Evolutionary conservation across 2,888 invertebrate genomes (phyloP).

Genomic region (Platypus cylindrus): DNA sequence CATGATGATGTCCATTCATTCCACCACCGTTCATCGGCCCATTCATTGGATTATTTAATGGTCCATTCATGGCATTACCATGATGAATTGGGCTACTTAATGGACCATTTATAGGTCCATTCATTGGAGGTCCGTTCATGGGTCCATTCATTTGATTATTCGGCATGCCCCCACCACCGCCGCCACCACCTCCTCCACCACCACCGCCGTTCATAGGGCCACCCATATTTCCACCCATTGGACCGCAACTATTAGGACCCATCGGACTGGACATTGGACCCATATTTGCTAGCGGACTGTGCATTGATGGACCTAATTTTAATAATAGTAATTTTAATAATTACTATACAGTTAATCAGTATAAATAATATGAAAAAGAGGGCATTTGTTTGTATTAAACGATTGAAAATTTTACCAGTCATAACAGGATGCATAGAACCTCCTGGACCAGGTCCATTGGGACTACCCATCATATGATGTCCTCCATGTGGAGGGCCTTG

Average conservation of each 20-base stretch:
- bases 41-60: constrained; percentile 37
- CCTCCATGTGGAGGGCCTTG: constrained; percentile 24
- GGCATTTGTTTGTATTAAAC: too few relatives aligned
- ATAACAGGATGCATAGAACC: constrained; percentile 40
- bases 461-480: constrained; percentile 44
- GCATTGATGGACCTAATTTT: constrained; percentile 29
- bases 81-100: constrained; percentile 45
- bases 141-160: constrained; percentile 49
- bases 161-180: constrained; percentile 44
- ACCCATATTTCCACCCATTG: constrained; percentile 32
- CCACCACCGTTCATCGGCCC: constrained; percentile 31
- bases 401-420: constrained; percentile 15
- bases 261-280: constrained; percentile 34
- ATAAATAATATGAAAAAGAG: background rate
- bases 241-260: constrained; percentile 25
- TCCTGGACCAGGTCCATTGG: constrained; percentile 46
- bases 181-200: constrained; percentile 50
- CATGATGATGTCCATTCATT: constrained; percentile 10
- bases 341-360: background rate
- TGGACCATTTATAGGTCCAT: constrained; percentile 63
- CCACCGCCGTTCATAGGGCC: constrained; percentile 44
- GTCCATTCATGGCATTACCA: constrained; percentile 50
- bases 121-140: constrained; percentile 53
- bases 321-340: background rate
- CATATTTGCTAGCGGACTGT: constrained; percentile 58